Percentiles rank a stretch among this genome's conserved stretches.
Conservation (phyloP, 2,888 invertebrate genomes). For the Belgica antarctica region DNA sequence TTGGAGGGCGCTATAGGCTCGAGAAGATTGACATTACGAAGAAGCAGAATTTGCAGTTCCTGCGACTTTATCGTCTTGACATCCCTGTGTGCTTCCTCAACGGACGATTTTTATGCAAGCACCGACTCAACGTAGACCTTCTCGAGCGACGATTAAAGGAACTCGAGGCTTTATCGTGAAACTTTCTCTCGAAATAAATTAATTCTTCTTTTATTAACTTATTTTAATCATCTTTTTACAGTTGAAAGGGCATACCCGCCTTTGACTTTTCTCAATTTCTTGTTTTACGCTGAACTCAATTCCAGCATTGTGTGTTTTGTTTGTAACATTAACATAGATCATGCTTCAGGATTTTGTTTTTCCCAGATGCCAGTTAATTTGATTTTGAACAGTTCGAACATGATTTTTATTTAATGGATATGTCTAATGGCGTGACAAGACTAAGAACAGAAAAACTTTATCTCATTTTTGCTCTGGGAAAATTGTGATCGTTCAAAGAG, state of each 20-base stretch:
- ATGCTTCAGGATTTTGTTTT: no score
- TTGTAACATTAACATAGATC: no score
- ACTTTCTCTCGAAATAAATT: background rate
- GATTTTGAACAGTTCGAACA: background rate
- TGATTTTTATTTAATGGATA: background rate
- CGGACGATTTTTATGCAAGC: conserved; percentile 77
- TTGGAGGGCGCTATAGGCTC: conserved; percentile 63
- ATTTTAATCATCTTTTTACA: background rate
- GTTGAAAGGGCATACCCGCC: background rate
- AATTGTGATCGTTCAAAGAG: no score
- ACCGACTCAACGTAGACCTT: conserved; percentile 62
- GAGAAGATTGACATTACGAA: conserved; percentile 74
- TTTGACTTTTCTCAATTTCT: background rate
- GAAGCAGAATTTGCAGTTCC: conserved; percentile 70
- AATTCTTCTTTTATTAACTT: background rate
- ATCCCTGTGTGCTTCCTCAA: conserved; percentile 87
- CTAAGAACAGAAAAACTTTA: background rate
- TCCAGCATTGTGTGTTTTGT: no score
- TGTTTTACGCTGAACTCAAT: no score
- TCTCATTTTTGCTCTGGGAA: no score
- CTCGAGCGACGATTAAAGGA: conserved; percentile 58
- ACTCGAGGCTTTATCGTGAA: no score
- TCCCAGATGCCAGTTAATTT: background rate
- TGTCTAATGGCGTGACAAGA: background rate
- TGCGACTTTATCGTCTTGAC: conserved; percentile 73